Base-by-base conservation (phyloP, 2,113 vertebrate species). In the Tichodroma muraria region DNA sequence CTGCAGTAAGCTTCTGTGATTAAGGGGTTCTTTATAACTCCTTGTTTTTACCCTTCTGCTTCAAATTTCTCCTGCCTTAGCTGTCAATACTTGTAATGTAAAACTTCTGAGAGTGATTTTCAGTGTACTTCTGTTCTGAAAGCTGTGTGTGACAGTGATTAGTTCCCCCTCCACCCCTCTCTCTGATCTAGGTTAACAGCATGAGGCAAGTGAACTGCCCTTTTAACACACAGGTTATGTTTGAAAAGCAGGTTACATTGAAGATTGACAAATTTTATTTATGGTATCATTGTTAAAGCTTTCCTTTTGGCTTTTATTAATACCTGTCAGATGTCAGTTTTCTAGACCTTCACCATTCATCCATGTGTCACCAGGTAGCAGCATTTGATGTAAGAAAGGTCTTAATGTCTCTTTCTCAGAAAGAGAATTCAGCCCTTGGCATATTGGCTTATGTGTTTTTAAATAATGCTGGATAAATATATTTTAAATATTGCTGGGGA, bases 121-220 rank as follows among this genome's bases (percentile, higher is more conserved):
- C 49, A 60, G 13, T 17, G 37, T 71, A 24, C 20, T 80, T 82
- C 44, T 72, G 57, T 54, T 77, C 30, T 52, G 40, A 79, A 64
- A 72, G 54, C 22, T 69, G 18, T 73, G 19, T 49, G 40, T 65
- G 75, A 56, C 45, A 72, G 40, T 25, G 52, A 70, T 78, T 50
- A 19, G 30, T 40, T 56, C 5, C 11, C 11, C 10, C 7, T 30
- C 8, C 4, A 10, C 0, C 8, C 10, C 13, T 16, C 8, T 1
- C 45, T 64, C 59, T 42, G 22, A n/a, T 85, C 25, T 37, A 18
- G 54, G 11, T 52, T 66, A 49, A 49, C 45, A 68, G 42, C 38
- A 18, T 19, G 4, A 77, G 17, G 17, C 30, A 44, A 22, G 13
- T n/a, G 20, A 61, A 19, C 42, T 84, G 72, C 57, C 60, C 61